phyloP scores from a whole-genome alignment of 2,113 vertebrate genomes.

The Melanocharis versteri region DNA sequence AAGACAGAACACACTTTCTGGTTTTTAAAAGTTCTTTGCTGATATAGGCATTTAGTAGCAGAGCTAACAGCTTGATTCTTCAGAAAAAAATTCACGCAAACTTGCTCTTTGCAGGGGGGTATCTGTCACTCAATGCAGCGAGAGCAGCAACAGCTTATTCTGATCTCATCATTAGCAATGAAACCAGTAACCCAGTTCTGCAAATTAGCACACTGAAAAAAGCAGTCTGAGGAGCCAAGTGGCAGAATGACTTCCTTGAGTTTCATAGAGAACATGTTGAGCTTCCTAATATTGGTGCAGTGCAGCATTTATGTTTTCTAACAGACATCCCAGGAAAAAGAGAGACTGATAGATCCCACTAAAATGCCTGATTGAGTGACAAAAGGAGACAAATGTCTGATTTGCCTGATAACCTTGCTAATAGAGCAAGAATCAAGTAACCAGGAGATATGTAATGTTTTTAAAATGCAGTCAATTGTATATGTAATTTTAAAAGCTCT shows the following conservation, averaged over 20 bases:
- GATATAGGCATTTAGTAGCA: constrained; percentile 40
- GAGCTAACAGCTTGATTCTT: constrained; percentile 50
- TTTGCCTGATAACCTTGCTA: neutral
- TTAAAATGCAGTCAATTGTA: neutral
- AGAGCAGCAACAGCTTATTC: constrained; percentile 19
- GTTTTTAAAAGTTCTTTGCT: constrained; percentile 44
- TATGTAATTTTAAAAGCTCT: neutral
- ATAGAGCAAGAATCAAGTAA: neutral
- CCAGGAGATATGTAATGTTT: neutral
- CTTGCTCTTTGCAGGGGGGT: neutral
- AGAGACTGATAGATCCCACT: neutral
- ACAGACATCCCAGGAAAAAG: neutral
- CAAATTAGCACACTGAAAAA: constrained; percentile 33
- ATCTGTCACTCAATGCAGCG: neutral
- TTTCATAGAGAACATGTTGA: neutral
- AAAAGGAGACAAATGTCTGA: neutral
- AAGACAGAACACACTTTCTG: neutral
- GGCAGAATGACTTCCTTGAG: neutral
- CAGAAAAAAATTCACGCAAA: constrained; percentile 30
- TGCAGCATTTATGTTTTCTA: neutral
- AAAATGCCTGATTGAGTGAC: neutral
- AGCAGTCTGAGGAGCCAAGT: neutral
- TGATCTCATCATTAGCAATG: constrained; percentile 28
- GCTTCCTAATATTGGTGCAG: neutral
- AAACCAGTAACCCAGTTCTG: constrained; percentile 37